Conservation (phyloP, 2,113 vertebrate genomes). For the Psittacula cyanocephala region DNA sequence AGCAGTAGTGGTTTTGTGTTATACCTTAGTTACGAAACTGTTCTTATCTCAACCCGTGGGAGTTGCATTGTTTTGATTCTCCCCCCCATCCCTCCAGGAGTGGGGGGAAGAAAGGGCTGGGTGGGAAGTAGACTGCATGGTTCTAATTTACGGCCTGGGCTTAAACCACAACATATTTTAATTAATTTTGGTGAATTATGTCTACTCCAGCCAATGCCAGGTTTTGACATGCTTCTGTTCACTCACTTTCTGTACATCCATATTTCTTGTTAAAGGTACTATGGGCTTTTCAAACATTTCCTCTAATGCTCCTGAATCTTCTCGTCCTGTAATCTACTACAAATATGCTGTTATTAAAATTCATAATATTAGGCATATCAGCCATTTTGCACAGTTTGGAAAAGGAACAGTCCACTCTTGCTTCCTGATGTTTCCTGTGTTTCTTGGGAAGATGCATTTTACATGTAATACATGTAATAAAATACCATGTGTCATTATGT, state of each 20-base stretch:
- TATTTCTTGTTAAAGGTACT: background rate
- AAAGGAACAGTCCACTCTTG: background rate
- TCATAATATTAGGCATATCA: fast-evolving
- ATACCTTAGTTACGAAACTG: no score
- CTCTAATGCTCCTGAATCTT: background rate
- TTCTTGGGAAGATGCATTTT: background rate
- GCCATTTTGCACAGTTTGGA: background rate
- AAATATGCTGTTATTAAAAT: background rate
- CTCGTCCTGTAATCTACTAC: background rate
- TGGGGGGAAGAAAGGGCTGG: no score
- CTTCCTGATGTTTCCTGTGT: background rate
- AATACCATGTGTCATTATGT: background rate
- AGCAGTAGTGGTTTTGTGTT: no score
- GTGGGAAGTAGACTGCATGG: no score
- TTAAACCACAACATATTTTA: background rate
- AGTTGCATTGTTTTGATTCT: no score
- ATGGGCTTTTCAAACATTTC: background rate
- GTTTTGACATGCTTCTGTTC: background rate
- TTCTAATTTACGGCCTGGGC: no score
- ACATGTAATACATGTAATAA: background rate
- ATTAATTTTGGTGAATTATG: background rate
- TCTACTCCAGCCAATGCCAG: background rate
- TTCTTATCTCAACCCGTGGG: no score
- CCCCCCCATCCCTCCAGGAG: no score
- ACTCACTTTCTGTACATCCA: background rate